Evolutionary conservation across 2,888 invertebrate species (phyloP), one percentile per base, ranked within the genome.

Genomic region (Morinoia aosen): DNA sequence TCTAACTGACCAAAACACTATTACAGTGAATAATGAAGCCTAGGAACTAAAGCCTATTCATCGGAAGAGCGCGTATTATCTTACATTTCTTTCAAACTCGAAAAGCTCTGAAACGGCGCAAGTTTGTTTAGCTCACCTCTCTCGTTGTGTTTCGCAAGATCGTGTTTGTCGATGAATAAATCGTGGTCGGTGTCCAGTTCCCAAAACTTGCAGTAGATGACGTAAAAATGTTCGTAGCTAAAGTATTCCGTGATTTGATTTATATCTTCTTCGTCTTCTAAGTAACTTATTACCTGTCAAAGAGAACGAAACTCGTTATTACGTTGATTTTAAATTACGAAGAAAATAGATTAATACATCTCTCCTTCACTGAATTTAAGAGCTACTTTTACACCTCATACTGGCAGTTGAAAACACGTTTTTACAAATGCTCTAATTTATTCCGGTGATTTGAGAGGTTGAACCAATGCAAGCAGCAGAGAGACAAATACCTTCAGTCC

Each of bases 191-290:
- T 98, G 97, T 99, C 99, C 97, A 99, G 97, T 97, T 99, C 99
- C 99, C 99, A 99, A 98, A 99, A 99, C 97, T 99, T 99, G 98
- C 99, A 99, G 97, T 99, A 99, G 97, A 99, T 99, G 96, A 99
- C 99, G 98, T 99, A 99, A 97, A 99, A 99, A 98, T 99, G 99
- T 97, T 99, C 99, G 97, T 99, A 99, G 97, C 99, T 99, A 98
- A 98, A 98, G 97, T 97, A 98, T 96, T 98, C 98, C 88, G 98
- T 98, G 95, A 98, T 97, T 97, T 99, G 99, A 97, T 99, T 99
- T 97, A 99, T 99, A 97, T 99, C 99, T 97, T 99, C 99, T 97
- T 99, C 99, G 97, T 99, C 98, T 97, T 99, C 99, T 96, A 96
- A 96, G 88, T 96, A 96, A 76, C 96, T 96, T 56, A 96, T 96